Evolutionary conservation across 2,113 vertebrate species (phyloP), one percentile per base, ranked within the genome.

Genomic region (Neodon shergylaensis): DNA sequence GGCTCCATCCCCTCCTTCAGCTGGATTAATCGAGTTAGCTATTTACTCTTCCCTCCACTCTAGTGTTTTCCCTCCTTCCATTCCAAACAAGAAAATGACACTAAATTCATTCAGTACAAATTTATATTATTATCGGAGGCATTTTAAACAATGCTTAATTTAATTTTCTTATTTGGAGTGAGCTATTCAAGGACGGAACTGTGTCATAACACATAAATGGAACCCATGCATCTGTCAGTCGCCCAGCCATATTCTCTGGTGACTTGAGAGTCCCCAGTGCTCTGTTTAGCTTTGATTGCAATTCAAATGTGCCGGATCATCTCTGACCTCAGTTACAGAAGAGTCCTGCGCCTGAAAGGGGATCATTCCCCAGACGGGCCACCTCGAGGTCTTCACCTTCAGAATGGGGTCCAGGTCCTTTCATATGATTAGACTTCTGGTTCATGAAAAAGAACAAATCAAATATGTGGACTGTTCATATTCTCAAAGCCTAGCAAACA

Each of bases 51-150:
- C 96, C 95, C 90, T 85, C 95, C 94, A 97, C 98, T 95, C 97
- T 96, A 97, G 95, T 98, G 98, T 98, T 98, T 98, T 98, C 98
- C 83, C 90, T 98, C 97, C 97, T 97, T 98, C 98, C 97, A 98
- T 96, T 98, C 98, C 98, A 98, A 99, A 98, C 97, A 98, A 96
- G 98, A 98, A 98, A 98, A 98, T 98, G 98, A 98, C 98, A 98
- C 98, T 98, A 99, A 98, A 98, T 98, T 99, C 98, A 98, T 98
- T 98, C 98, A 98, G 97, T 98, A 98, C 98, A 99, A 98, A 99
- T 98, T 98, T 98, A 98, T 98, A 98, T 98, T 98, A 98, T 98
- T 98, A 98, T 98, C 96, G 87, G 94, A 97, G 91, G 88, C 98
- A 98, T 98, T 98, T 98, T 98, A 99, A 98, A 98, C 98, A 98